These are phyloP conservation scores for Hirtodrosophila duncani DNA, from an alignment of 2,888 invertebrate species.

Conservation along the genomic window DNA sequence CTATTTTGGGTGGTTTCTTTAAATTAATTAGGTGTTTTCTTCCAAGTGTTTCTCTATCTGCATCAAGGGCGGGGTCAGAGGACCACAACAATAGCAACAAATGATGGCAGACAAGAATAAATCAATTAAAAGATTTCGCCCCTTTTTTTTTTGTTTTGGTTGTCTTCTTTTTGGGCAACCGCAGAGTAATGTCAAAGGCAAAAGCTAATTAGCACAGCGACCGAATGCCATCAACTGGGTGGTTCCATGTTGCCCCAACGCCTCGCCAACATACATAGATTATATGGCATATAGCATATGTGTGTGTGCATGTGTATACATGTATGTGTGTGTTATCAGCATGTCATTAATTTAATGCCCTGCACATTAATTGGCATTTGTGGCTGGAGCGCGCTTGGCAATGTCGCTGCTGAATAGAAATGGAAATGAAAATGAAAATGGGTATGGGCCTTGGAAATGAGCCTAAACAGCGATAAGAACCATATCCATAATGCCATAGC, in stretches of 20 bases:
- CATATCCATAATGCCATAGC: no score
- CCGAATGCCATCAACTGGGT: no score
- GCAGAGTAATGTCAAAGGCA: slow-evolving; percentile 17
- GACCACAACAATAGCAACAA: slow-evolving; percentile 9
- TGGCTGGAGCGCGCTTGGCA: no score
- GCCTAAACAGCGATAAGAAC: no score
- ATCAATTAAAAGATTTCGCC: slow-evolving; percentile 41
- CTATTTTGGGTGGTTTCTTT: no score
- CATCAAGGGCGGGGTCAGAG: not conserved
- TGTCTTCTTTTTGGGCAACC: slow-evolving; percentile 14
- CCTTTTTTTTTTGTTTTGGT: not conserved
- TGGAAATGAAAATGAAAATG: not conserved
- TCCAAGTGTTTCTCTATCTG: no score
- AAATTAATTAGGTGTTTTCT: no score
- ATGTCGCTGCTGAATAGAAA: no score
- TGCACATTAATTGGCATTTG: slow-evolving; percentile 61
- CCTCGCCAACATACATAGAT: no score
- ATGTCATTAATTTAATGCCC: slow-evolving; percentile 66
- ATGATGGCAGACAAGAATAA: slow-evolving; percentile 37
- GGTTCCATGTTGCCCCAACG: no score
- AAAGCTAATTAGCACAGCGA: slow-evolving; percentile 39
- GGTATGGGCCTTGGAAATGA: no score
- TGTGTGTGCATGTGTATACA: not conserved
- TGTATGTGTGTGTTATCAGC: slow-evolving; percentile 38
- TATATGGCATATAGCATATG: slow-evolving; percentile 6